Percentiles rank a stretch among this genome's conserved stretches.
Evolutionary conservation across 2,888 invertebrate species (phyloP).

Genomic region (Tetramorium bicarinatum): DNA sequence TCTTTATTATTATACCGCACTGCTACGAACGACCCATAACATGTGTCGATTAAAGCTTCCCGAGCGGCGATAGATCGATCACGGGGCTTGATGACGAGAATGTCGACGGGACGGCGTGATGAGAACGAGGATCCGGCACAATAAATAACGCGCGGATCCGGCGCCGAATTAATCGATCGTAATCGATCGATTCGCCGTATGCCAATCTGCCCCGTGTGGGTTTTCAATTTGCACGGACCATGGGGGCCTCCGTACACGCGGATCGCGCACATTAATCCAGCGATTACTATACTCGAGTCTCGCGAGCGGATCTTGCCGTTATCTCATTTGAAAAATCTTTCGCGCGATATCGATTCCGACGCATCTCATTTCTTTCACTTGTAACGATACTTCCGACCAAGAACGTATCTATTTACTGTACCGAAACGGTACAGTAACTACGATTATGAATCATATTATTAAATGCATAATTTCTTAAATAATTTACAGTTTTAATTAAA

Average conservation of each 20-base stretch:
- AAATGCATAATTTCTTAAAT: slow-evolving; percentile 13
- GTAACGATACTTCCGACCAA: slow-evolving; percentile 2
- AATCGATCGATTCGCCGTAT: slow-evolving; percentile 66
- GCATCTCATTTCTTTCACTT: slow-evolving; percentile 30
- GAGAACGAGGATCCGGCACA: slow-evolving; percentile 32
- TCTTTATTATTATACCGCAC: slow-evolving; percentile 17
- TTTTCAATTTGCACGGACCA: slow-evolving; percentile 73
- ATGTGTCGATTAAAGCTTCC: slow-evolving; percentile 47
- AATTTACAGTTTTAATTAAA: not conserved
- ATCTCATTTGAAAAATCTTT: slow-evolving; percentile 33
- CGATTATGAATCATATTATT: not conserved
- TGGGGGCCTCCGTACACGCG: slow-evolving; percentile 62
- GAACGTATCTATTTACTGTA: not conserved
- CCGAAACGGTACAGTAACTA: not conserved
- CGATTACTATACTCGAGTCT: slow-evolving; percentile 44
- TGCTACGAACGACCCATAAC: slow-evolving; percentile 26
- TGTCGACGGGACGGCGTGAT: slow-evolving; percentile 43
- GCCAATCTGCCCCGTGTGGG: slow-evolving; percentile 63
- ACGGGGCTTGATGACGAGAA: slow-evolving; percentile 61
- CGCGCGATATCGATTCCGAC: slow-evolving; percentile 32
- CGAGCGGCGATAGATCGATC: slow-evolving; percentile 65
- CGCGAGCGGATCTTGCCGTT: slow-evolving; percentile 23
- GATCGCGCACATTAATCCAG: slow-evolving; percentile 63
- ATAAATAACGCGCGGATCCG: slow-evolving; percentile 58
- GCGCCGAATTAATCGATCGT: slow-evolving; percentile 71